A percentile compares a stretch with the other conserved stretches of the same genome.
Conservation (phyloP, 2,888 invertebrate genomes). For the Agonum fuliginosum region DNA sequence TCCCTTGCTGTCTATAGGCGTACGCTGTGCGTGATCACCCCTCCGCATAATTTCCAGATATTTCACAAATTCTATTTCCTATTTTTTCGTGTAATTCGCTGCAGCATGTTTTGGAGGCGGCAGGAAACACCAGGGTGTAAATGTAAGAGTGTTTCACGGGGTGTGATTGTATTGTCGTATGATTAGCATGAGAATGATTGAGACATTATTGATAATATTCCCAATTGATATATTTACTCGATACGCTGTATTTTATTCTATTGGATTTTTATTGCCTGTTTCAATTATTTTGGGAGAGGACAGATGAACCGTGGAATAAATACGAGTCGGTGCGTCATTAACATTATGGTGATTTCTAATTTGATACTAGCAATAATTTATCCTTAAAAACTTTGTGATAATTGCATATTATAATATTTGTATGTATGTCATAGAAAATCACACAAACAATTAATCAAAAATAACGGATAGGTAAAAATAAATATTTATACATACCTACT, state of each 20-base stretch:
- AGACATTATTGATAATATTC: slow-evolving; percentile 6
- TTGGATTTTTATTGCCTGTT: background rate
- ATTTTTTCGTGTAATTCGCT: slow-evolving; percentile 52
- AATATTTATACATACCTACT: no score
- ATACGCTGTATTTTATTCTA: background rate
- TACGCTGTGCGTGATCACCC: slow-evolving; percentile 26
- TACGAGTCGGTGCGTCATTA: no score
- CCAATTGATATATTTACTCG: background rate
- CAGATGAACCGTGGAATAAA: no score
- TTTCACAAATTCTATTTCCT: slow-evolving; percentile 53
- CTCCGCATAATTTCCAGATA: slow-evolving; percentile 44
- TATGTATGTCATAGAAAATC: no score
- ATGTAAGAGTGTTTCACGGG: slow-evolving; percentile 6
- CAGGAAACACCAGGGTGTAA: slow-evolving; percentile 39
- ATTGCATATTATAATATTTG: no score
- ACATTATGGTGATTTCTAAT: no score
- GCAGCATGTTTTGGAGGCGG: slow-evolving; percentile 25
- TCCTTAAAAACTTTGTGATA: no score
- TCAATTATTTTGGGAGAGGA: no score
- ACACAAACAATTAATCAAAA: no score
- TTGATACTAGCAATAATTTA: no score
- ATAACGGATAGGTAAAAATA: no score
- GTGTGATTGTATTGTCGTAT: slow-evolving; percentile 29
- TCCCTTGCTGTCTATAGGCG: slow-evolving; percentile 1
- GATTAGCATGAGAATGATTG: slow-evolving; percentile 42